Evolutionary conservation across 2,113 vertebrate species (phyloP).

Genomic region (Cichladusa arquata): DNA sequence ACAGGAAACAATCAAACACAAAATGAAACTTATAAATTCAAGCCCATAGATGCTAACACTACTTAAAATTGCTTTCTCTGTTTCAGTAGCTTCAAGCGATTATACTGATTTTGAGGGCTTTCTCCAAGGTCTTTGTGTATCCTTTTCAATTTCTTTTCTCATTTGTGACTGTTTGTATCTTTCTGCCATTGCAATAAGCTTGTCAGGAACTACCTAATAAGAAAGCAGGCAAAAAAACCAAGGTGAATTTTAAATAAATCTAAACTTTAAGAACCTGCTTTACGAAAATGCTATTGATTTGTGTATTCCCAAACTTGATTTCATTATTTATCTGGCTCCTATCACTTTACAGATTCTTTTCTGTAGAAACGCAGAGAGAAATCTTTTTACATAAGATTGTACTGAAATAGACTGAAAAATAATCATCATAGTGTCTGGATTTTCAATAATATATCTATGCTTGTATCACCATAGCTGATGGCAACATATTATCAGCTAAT

Average conservation of each 20-base stretch:
- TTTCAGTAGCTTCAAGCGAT: not conserved
- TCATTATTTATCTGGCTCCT: not conserved
- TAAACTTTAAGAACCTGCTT: not conserved
- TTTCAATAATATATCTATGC: not conserved
- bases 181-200: conserved; percentile 88
- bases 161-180: conserved; percentile 81
- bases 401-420: not conserved
- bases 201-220: conserved; percentile 82
- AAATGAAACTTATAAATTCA: not conserved
- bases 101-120: conserved; percentile 24
- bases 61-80: not conserved
- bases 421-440: not conserved
- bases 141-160: conserved; percentile 77
- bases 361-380: not conserved
- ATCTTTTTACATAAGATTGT: not conserved
- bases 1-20: not conserved
- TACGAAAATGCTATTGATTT: not conserved
- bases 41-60: not conserved
- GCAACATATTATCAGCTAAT: not conserved
- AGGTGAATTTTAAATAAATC: not conserved
- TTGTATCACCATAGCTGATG: not conserved
- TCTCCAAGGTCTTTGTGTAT: conserved; percentile 37
- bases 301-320: not conserved
- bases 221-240: not conserved
- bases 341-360: not conserved